A percentile compares a stretch with the other conserved stretches of the same genome.
phyloP scores from a whole-genome alignment of 2,113 vertebrate species.

The Micromys minutus region DNA sequence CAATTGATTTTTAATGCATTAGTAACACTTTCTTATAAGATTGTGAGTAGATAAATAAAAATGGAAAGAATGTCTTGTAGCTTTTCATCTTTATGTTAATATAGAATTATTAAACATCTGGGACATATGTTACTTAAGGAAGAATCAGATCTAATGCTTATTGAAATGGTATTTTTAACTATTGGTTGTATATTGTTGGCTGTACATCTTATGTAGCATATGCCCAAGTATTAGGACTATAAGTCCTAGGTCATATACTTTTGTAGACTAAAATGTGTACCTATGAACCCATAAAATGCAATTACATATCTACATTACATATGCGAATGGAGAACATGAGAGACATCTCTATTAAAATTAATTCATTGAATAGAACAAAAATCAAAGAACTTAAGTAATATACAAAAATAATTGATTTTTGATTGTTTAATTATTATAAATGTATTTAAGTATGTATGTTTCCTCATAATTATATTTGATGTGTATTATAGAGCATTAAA shows the following conservation, averaged over 20 bases:
- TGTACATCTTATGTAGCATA: neutral
- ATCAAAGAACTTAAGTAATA: slow-evolving; percentile 8
- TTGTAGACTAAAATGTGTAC: neutral
- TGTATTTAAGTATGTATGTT: neutral
- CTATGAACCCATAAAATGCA: neutral
- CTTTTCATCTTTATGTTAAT: neutral
- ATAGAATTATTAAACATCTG: neutral
- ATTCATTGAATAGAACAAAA: neutral
- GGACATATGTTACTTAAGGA: neutral
- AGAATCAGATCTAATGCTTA: neutral
- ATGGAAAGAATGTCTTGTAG: neutral
- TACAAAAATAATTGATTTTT: neutral
- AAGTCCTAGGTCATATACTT: neutral
- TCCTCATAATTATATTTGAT: slow-evolving; percentile 62
- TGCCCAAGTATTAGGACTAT: neutral
- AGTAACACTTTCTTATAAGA: slow-evolving; percentile 38
- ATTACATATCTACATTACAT: neutral
- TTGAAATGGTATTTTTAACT: neutral
- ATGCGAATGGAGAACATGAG: neutral
- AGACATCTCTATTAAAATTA: neutral
- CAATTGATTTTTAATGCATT: neutral
- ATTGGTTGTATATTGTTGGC: neutral
- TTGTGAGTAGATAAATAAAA: neutral
- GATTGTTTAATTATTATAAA: slow-evolving; percentile 4
- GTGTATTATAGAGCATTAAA: slow-evolving; percentile 88